These are phyloP conservation scores for Aurelia sp. DNA, from an alignment of 30 jellyfish, hydroid and myxozoan species.

Conservation along the genomic window DNA sequence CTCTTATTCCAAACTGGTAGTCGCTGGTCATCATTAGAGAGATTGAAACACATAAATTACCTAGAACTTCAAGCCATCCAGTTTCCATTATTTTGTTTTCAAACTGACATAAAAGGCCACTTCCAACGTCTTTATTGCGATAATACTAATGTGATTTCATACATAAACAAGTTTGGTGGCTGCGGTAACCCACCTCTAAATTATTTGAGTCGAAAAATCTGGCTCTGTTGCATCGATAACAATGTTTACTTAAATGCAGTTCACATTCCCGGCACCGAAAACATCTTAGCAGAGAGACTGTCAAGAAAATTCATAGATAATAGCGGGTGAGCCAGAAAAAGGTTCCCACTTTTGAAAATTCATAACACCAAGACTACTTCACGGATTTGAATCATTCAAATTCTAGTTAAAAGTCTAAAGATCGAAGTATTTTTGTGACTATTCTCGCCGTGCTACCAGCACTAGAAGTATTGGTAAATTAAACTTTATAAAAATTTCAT, in stretches of 20 bases:
- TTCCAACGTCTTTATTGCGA: neutral
- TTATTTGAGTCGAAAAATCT: neutral
- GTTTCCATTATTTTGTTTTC: neutral
- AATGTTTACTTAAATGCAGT: neutral
- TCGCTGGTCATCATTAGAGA: neutral
- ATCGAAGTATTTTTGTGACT: no score
- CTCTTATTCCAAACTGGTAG: neutral
- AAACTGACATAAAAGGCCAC: neutral
- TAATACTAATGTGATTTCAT: neutral
- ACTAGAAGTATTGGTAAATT: no score
- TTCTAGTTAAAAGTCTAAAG: no score
- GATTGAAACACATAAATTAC: neutral
- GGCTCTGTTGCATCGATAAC: constrained; percentile 25
- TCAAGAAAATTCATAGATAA: no score
- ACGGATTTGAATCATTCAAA: no score
- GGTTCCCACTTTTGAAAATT: no score
- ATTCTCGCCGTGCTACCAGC: no score
- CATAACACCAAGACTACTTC: no score
- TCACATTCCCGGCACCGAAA: neutral
- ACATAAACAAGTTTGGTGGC: neutral
- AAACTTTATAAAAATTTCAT: no score
- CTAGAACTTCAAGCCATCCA: constrained; percentile 6
- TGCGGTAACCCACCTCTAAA: neutral
- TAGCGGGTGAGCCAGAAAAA: no score
- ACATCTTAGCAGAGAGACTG: neutral